Conservation (phyloP, 2,113 vertebrate species). For the Mesitornis unicolor region DNA sequence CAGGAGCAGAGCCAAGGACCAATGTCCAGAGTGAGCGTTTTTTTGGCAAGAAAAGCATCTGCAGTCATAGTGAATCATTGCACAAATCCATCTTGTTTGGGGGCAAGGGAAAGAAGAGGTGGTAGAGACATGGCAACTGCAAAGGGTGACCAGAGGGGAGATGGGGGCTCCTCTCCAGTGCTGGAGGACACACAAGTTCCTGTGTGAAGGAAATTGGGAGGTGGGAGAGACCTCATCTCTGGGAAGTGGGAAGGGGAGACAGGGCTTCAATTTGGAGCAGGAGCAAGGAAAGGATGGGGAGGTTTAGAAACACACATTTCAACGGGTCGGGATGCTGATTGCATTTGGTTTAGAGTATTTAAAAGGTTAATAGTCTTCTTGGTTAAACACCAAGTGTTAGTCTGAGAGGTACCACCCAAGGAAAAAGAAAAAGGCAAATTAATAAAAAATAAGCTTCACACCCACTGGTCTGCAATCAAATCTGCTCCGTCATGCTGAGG, state of each 20-base stretch:
- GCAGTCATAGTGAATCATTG: not conserved
- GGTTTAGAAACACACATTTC: not conserved
- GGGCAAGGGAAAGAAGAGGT: not conserved
- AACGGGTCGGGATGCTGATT: not conserved
- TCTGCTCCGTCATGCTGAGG: slow-evolving; percentile 38
- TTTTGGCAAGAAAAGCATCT: not conserved
- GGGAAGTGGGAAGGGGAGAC: not conserved
- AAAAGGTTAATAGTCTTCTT: not conserved
- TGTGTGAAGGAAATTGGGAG: not conserved
- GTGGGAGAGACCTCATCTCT: too few relatives aligned
- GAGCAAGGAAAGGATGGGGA: not conserved
- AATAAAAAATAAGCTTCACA: not conserved
- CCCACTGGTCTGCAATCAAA: slow-evolving; percentile 13
- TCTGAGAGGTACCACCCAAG: not conserved
- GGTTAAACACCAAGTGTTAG: not conserved
- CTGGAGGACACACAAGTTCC: rapidly evolving
- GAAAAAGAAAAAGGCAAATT: not conserved
- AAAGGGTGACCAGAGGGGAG: rapidly evolving
- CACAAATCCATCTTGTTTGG: not conserved
- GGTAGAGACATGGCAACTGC: rapidly evolving
- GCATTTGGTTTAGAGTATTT: not conserved
- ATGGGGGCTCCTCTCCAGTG: not conserved
- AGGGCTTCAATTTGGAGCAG: not conserved
- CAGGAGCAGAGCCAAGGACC: not conserved
- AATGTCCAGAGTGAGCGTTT: not conserved